phyloP scores from a whole-genome alignment of 2,888 invertebrate species.

The Plemyria rubiginata region DNA sequence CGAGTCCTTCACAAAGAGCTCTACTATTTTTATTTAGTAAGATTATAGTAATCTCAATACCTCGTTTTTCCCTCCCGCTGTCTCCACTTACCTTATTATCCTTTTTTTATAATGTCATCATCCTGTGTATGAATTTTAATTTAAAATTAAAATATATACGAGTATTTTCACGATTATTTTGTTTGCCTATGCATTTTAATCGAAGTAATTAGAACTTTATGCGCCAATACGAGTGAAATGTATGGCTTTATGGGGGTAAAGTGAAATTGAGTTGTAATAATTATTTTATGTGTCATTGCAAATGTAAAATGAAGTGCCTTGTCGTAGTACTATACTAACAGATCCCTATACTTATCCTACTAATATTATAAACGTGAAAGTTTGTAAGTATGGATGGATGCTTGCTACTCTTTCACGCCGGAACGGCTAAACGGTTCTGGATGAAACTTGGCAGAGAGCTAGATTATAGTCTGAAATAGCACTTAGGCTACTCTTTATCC shows the following conservation, averaged over 20 bases:
- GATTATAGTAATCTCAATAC: too few species aligned
- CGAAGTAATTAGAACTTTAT: constrained; percentile 17
- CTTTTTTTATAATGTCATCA: constrained; percentile 5
- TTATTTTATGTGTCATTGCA: neutral
- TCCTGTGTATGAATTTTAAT: constrained; percentile 12
- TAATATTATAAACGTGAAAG: too few species aligned
- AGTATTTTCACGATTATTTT: neutral
- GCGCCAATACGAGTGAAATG: neutral
- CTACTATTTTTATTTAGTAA: too few species aligned
- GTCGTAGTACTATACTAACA: too few species aligned
- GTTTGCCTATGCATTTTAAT: constrained; percentile 33
- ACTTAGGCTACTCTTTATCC: too few species aligned
- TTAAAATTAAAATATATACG: constrained; percentile 1
- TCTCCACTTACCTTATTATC: neutral
- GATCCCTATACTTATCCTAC: too few species aligned
- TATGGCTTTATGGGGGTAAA: neutral
- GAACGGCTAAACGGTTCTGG: too few species aligned
- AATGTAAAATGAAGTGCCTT: neutral
- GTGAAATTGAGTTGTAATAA: neutral
- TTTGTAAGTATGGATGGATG: too few species aligned
- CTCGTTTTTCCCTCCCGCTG: neutral
- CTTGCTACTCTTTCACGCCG: too few species aligned
- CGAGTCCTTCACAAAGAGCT: too few species aligned
- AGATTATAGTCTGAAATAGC: too few species aligned
- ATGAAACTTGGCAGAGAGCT: too few species aligned